Evolutionary conservation across 2,113 vertebrate genomes (phyloP).

Genomic region (Naja naja): DNA sequence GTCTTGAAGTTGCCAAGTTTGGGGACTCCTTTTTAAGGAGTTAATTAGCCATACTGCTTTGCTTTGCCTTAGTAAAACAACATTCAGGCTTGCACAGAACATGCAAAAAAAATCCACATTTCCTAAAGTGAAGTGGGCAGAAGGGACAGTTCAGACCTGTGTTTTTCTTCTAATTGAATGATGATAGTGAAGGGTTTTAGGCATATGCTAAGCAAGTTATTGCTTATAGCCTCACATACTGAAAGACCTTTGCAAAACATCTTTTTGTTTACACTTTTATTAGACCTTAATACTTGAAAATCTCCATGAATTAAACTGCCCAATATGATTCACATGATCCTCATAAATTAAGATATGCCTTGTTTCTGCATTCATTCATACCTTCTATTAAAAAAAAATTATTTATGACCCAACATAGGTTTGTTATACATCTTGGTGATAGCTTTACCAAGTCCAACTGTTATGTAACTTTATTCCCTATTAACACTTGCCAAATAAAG

Average conservation of each 20-base stretch:
- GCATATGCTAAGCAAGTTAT: background rate
- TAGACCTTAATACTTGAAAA: background rate
- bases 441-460: background rate
- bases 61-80: background rate
- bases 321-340: background rate
- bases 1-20: too few relatives aligned
- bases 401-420: background rate
- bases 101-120: background rate
- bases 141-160: background rate
- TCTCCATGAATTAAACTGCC: background rate
- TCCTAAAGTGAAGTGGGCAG: background rate
- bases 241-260: background rate
- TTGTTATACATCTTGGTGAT: background rate
- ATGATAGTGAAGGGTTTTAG: background rate
- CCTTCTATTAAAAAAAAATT: background rate
- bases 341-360: background rate
- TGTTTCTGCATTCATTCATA: background rate
- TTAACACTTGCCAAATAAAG: background rate
- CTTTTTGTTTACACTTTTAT: background rate
- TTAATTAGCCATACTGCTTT: background rate
- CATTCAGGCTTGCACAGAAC: background rate
- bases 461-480: background rate
- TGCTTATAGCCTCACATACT: background rate
- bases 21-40: background rate
- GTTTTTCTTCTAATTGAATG: background rate